Evolutionary conservation across 2,797 vertebrate species (phyloP), one percentile per base, ranked within the genome.

Genomic region (Hirundo rustica): DNA sequence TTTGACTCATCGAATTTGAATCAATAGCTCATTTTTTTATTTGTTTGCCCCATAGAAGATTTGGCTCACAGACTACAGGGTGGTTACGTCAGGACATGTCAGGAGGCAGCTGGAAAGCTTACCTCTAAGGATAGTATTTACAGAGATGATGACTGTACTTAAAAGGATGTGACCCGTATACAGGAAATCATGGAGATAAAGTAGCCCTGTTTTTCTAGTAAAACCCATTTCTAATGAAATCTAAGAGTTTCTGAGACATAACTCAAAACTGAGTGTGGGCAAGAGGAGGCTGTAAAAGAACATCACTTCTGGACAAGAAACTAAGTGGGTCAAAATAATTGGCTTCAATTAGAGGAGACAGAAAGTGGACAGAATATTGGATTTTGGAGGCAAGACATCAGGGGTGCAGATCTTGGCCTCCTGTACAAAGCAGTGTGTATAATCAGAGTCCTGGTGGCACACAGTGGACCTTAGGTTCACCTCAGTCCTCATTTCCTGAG

Each of bases 401-500:
- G 44, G 53, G 76, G 67, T 20, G 30, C 45, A 81, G 64, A 78
- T 90, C 71, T 54, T 54, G 77, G 40, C 88, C 83, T 94, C 67
- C 66, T 54, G 12, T 76, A 73, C 40, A 92, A 88, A 90, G 92
- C 44, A 85, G n/a, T 57, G 32, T 57, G 16, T 81, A 78, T 85
- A 87, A 71, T 68, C 81, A 92, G 78, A 87, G 54, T 44, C 66
- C 26, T 64, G 50, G 61, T 93, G 91, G 67, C 77, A 74, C 13
- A 88, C 53, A 87, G 47, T 57, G 68, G 77, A 93, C 67, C 85
- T 92, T 29, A 57, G 74, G 64, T 88, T 96, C 93, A 95, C 92
- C 85, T 84, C 91, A 91, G 47, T 82, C 77, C 85, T 96, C 79
- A 93, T 96, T 96, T 96, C 95, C 94, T 95, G 95, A 89, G 67